Percentiles rank a stretch among this genome's conserved stretches.
phyloP scores from a whole-genome alignment of 2,888 invertebrate species.

The Agonum fuliginosum region DNA sequence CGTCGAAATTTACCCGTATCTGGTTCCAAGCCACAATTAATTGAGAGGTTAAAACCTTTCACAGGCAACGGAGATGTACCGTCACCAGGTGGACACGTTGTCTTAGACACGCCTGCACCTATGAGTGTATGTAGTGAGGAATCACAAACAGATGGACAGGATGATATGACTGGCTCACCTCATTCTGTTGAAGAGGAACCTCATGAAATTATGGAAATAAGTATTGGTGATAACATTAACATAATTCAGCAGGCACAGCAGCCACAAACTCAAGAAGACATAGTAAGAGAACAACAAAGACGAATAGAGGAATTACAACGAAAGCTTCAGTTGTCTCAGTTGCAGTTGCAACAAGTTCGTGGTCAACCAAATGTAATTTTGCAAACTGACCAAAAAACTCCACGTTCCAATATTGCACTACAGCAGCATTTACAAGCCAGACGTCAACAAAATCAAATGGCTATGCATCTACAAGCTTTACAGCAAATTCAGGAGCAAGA shows the following conservation, averaged over 20 bases:
- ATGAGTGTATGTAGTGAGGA: conserved; percentile 58
- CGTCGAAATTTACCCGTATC: conserved; percentile 95
- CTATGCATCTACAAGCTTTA: conserved; percentile 80
- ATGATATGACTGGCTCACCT: conserved; percentile 65
- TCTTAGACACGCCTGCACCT: conserved; percentile 71
- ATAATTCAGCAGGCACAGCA: neutral
- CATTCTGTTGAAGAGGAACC: conserved; percentile 65
- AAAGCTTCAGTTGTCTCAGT: conserved; percentile 85
- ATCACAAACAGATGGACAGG: conserved; percentile 68
- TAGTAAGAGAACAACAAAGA: conserved; percentile 88
- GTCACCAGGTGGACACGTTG: conserved; percentile 72
- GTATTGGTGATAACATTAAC: conserved; percentile 1
- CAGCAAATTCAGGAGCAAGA: conserved; percentile 74
- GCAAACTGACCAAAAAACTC: conserved; percentile 69
- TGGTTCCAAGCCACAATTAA: conserved; percentile 95
- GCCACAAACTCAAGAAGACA: conserved; percentile 76
- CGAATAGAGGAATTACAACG: conserved; percentile 92
- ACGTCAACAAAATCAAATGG: conserved; percentile 77
- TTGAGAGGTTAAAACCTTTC: conserved; percentile 91
- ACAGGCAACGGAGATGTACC: conserved; percentile 72
- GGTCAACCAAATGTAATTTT: conserved; percentile 70
- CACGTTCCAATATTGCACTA: conserved; percentile 67
- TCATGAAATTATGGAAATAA: conserved; percentile 71
- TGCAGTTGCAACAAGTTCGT: conserved; percentile 81
- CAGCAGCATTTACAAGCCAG: conserved; percentile 67